Percentiles rank a stretch among this genome's conserved stretches.
phyloP scores from a whole-genome alignment of 2,888 invertebrate genomes.

The Spialia ferax region DNA sequence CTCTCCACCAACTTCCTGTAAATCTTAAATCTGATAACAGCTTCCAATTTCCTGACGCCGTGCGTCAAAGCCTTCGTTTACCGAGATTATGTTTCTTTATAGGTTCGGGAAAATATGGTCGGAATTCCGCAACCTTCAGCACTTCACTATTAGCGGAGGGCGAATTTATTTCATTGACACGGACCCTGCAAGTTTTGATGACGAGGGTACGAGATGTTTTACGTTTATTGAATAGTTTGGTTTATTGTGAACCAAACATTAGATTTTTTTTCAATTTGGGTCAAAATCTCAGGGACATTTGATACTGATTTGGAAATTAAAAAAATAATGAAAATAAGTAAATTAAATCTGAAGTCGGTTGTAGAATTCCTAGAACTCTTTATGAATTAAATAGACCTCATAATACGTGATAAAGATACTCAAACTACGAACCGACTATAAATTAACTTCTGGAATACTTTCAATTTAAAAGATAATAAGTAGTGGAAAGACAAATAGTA shows the following conservation, averaged over 20 bases:
- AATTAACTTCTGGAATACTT: too few relatives aligned
- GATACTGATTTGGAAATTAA: neutral
- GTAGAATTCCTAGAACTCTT: neutral
- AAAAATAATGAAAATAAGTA: neutral
- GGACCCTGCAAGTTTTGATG: conserved; percentile 15
- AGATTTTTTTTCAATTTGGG: too few relatives aligned
- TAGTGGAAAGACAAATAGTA: too few relatives aligned
- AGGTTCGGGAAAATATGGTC: conserved; percentile 26
- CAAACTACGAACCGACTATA: too few relatives aligned
- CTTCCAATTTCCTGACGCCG: conserved; percentile 28
- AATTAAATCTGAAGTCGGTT: neutral
- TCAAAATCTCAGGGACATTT: conserved; percentile 13
- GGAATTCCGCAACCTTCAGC: conserved; percentile 26
- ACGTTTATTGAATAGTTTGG: conserved; percentile 29
- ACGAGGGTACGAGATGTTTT: conserved; percentile 32
- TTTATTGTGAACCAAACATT: too few relatives aligned
- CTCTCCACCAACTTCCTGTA: neutral
- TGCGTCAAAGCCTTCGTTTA: conserved; percentile 4
- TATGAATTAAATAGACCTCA: too few relatives aligned
- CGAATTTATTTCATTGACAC: conserved; percentile 31
- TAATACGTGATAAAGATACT: too few relatives aligned
- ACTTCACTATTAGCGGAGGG: conserved; percentile 22
- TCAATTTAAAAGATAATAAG: too few relatives aligned
- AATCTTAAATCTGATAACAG: conserved; percentile 26
- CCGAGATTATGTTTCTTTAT: conserved; percentile 22